Percentiles rank a stretch among this genome's conserved stretches.
These are phyloP conservation scores for Distichodus sexfasciatus DNA, from an alignment of 2,797 vertebrate genomes.

Conservation along the genomic window DNA sequence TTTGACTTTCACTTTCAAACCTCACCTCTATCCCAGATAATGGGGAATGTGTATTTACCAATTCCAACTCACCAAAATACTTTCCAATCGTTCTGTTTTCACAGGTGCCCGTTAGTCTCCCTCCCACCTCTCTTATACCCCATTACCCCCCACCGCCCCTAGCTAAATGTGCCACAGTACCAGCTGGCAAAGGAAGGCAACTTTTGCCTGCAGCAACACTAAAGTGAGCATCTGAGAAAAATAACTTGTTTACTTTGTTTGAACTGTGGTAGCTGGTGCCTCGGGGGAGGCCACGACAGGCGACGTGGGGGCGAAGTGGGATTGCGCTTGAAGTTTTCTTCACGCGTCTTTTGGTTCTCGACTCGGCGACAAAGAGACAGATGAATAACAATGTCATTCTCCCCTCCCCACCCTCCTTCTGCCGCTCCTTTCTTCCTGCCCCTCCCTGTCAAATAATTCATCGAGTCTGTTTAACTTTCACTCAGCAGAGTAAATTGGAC, in stretches of 20 bases:
- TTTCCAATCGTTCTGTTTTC: constrained; percentile 62
- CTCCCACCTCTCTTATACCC: constrained; percentile 41
- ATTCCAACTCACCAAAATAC: constrained; percentile 58
- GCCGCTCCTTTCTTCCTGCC: constrained; percentile 47
- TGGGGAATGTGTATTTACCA: constrained; percentile 34
- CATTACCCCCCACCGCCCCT: constrained; percentile 13
- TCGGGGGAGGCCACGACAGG: constrained; percentile 83
- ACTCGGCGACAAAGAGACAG: constrained; percentile 77
- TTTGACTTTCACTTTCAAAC: neutral
- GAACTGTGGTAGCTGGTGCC: constrained; percentile 81
- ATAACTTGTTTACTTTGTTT: constrained; percentile 90
- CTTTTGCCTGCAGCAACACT: constrained; percentile 87
- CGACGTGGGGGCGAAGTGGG: neutral
- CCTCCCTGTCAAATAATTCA: constrained; percentile 85
- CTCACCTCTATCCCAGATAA: neutral
- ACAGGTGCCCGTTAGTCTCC: constrained; percentile 53
- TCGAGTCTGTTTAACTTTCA: constrained; percentile 79
- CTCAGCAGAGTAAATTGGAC: constrained; percentile 78
- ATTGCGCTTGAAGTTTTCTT: constrained; percentile 78
- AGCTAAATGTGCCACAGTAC: constrained; percentile 64
- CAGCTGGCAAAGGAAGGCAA: constrained; percentile 75
- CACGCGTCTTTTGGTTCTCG: constrained; percentile 72
- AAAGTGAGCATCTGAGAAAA: constrained; percentile 90
- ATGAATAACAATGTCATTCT: constrained; percentile 84
- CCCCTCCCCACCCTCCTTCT: constrained; percentile 52